These are phyloP conservation scores for Heliconius hortense DNA, from an alignment of 2,888 invertebrate species.

Conservation along the genomic window DNA sequence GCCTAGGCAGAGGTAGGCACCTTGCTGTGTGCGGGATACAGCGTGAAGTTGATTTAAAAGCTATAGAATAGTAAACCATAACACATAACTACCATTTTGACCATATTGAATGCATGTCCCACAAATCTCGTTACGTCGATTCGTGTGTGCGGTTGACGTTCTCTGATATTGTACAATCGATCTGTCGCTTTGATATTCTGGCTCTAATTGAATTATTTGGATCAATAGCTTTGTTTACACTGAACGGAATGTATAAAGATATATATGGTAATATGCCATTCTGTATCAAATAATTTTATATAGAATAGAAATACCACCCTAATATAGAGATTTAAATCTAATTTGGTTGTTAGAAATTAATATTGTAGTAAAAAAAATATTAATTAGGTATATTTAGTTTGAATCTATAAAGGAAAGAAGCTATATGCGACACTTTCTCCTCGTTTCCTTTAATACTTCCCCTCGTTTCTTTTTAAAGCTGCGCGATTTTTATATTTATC, in stretches of 20 bases:
- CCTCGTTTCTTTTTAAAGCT: constrained; percentile 13
- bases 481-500: constrained; percentile 3
- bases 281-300: not conserved
- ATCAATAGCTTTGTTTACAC: constrained; percentile 24
- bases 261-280: constrained; percentile 2
- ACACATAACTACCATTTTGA: not conserved
- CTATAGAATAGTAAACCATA: not conserved
- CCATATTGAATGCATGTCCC: constrained; percentile 6
- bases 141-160: constrained; percentile 35
- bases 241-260: not conserved
- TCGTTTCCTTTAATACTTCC: constrained; percentile 8
- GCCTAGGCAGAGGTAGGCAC: too few relatives aligned
- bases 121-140: constrained; percentile 23
- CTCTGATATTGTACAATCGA: constrained; percentile 40
- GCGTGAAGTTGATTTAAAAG: not conserved
- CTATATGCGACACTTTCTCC: constrained; percentile 12
- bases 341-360: not conserved
- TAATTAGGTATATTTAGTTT: not conserved
- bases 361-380: not conserved
- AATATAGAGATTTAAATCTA: not conserved
- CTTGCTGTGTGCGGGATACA: not conserved
- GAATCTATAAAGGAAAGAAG: not conserved
- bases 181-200: constrained; percentile 30
- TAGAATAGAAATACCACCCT: not conserved
- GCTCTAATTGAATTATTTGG: constrained; percentile 39